phyloP scores from a whole-genome alignment of 2,888 invertebrate species.

The Sarcophaga caerulescens region DNA sequence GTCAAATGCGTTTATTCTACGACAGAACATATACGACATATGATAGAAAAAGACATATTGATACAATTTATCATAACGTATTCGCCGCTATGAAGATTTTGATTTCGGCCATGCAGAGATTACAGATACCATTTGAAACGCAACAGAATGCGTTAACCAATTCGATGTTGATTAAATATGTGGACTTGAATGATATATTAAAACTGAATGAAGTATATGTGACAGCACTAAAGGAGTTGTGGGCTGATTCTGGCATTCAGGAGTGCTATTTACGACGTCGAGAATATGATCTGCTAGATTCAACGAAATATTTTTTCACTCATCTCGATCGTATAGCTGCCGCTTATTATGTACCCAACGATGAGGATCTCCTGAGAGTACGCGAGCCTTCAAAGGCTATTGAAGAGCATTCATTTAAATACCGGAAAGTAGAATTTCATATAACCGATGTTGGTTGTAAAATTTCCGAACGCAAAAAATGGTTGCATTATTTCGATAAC shows the following conservation, averaged over 20 bases:
- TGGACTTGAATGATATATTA: constrained; percentile 12
- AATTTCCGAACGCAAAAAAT: constrained; percentile 48
- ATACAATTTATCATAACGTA: constrained; percentile 47
- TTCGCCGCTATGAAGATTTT: constrained; percentile 51
- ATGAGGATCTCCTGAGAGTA: constrained; percentile 56
- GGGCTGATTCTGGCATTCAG: constrained; percentile 96
- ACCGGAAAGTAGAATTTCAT: constrained; percentile 91
- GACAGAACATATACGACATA: constrained; percentile 4
- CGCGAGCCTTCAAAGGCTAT: constrained; percentile 44
- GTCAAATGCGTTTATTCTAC: constrained; percentile 53
- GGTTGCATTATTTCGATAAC: constrained; percentile 61
- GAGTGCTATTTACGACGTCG: constrained; percentile 98
- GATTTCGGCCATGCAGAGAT: constrained; percentile 46
- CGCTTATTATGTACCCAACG: constrained; percentile 50
- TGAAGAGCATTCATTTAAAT: constrained; percentile 38
- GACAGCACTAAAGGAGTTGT: constrained; percentile 94
- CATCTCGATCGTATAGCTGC: constrained; percentile 83
- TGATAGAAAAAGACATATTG: constrained; percentile 30
- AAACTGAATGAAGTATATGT: constrained; percentile 74
- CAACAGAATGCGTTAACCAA: constrained; percentile 35
- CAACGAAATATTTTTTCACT: constrained; percentile 96
- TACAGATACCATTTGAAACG: constrained; percentile 42
- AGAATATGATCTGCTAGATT: constrained; percentile 98
- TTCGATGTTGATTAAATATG: constrained; percentile 30
- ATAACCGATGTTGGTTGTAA: constrained; percentile 88